phyloP scores from a whole-genome alignment of 37 sponge, comb jelly and placozoan genomes.

The Lycopodina hypogea region DNA sequence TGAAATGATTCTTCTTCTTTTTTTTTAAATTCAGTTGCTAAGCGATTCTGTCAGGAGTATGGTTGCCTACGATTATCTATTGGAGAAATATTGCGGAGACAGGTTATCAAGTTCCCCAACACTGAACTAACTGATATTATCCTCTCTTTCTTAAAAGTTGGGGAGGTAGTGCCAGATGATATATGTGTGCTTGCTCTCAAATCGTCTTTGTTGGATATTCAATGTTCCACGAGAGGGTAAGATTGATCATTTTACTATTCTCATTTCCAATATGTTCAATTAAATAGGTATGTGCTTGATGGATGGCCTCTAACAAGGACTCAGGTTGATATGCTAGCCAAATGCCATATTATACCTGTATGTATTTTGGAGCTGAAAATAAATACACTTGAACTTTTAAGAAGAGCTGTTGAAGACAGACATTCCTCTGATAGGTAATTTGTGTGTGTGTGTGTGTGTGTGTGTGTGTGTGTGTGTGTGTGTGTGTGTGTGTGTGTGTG shows the following conservation, averaged over 20 bases:
- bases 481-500: no score
- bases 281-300: slow-evolving; percentile 85
- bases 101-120: slow-evolving; percentile 65
- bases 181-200: slow-evolving; percentile 83
- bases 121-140: slow-evolving; percentile 75
- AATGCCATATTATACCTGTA: slow-evolving; percentile 77
- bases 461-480: no score
- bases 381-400: slow-evolving; percentile 52
- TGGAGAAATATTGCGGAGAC: slow-evolving; percentile 81
- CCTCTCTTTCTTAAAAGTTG: slow-evolving; percentile 55
- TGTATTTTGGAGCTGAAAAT: slow-evolving; percentile 77
- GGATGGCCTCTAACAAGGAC: slow-evolving; percentile 90
- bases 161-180: slow-evolving; percentile 89
- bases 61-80: slow-evolving; percentile 80
- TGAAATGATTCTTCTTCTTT: background rate
- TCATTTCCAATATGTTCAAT: background rate
- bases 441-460: no score
- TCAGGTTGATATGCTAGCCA: slow-evolving; percentile 78
- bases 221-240: slow-evolving; percentile 90
- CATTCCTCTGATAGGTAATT: slow-evolving; percentile 36
- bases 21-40: slow-evolving; percentile 63
- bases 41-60: slow-evolving; percentile 64
- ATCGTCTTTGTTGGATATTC: slow-evolving; percentile 69
- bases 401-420: slow-evolving; percentile 64
- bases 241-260: background rate